phyloP scores from a whole-genome alignment of 2,113 vertebrate species.

The Guaruba guarouba region DNA sequence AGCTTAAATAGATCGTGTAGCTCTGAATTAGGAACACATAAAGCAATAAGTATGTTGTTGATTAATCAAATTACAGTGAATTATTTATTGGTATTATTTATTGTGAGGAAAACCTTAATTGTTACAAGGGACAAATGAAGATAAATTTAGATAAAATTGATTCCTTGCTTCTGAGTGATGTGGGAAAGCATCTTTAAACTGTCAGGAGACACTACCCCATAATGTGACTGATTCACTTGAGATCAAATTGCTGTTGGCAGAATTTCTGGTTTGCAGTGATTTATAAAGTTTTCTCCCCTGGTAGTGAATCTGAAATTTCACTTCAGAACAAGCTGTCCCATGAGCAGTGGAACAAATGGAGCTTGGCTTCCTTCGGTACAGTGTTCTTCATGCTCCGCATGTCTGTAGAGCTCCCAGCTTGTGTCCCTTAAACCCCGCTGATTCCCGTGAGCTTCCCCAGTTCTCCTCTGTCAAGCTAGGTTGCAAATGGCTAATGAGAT shows the following conservation, averaged over 20 bases:
- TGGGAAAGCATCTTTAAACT: background rate
- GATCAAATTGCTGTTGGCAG: background rate
- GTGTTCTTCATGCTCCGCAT: background rate
- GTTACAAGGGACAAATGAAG: background rate
- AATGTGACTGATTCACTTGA: background rate
- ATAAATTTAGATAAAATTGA: background rate
- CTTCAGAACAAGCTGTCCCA: background rate
- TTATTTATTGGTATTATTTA: background rate
- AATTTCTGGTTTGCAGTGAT: background rate
- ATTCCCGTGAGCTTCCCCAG: background rate
- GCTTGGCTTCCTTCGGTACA: background rate
- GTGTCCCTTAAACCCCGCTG: background rate
- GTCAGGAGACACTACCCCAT: background rate
- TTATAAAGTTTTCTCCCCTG: background rate
- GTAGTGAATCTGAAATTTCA: background rate
- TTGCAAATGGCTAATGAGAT: fast-evolving
- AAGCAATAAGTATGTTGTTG: background rate
- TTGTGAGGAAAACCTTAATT: background rate
- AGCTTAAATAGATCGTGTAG: background rate
- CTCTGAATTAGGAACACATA: background rate
- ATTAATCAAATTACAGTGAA: background rate
- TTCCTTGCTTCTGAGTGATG: background rate
- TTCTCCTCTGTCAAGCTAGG: fast-evolving
- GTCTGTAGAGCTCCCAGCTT: background rate
- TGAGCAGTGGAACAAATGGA: fast-evolving